A percentile compares a stretch with the other conserved stretches of the same genome.
phyloP scores from a whole-genome alignment of 2,113 vertebrate genomes.

The Eolophus roseicapilla region DNA sequence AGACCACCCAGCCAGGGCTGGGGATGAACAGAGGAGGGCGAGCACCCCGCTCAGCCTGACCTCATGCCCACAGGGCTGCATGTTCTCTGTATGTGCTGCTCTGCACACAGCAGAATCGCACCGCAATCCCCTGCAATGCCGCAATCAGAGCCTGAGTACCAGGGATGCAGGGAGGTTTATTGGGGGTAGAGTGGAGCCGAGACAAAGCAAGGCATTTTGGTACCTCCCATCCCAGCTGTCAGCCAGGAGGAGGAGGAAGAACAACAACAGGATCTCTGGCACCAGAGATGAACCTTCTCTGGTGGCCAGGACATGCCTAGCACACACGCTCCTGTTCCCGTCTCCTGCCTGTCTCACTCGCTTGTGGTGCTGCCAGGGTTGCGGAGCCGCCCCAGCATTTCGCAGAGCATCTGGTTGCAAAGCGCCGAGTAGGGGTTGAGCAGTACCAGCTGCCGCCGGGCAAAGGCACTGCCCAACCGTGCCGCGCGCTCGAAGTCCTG shows the following conservation, averaged over 20 bases:
- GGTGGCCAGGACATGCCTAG: rapidly evolving
- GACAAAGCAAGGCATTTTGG: neutral
- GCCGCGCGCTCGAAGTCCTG: constrained; percentile 83
- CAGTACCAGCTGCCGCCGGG: constrained; percentile 81
- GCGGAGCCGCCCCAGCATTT: constrained; percentile 83
- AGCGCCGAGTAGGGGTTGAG: constrained; percentile 94
- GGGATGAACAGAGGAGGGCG: rapidly evolving
- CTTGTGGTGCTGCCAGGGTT: constrained; percentile 42
- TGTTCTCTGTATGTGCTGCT: too few species aligned
- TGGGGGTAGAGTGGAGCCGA: neutral
- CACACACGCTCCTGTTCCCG: neutral
- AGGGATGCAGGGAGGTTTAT: neutral
- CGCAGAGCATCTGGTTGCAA: constrained; percentile 92
- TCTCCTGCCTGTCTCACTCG: neutral
- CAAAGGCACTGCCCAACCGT: constrained; percentile 87
- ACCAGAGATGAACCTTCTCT: rapidly evolving
- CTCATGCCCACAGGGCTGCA: rapidly evolving
- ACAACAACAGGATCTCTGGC: neutral
- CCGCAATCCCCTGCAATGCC: rapidly evolving
- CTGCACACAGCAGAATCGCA: rapidly evolving
- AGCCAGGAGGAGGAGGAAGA: neutral
- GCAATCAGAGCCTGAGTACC: neutral
- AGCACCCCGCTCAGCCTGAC: neutral
- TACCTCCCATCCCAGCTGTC: neutral
- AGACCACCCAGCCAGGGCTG: rapidly evolving